Conservation (phyloP, 2,888 invertebrate genomes). For the Tenthredo distinguenda region DNA sequence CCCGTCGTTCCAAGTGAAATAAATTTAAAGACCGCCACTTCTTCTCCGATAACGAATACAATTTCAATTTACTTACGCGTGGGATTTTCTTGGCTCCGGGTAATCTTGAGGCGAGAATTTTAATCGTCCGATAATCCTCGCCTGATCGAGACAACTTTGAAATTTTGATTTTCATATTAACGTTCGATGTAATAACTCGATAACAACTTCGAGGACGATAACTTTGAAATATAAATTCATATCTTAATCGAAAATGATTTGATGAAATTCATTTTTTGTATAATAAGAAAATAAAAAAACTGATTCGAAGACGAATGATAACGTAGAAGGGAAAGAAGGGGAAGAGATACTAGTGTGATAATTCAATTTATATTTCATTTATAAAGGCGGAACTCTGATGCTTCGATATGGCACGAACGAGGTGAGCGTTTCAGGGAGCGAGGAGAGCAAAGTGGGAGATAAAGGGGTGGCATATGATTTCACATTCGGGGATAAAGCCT, state of each 20-base stretch:
- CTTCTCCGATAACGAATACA: slow-evolving; percentile 8
- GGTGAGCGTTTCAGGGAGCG: background rate
- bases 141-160: background rate
- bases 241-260: background rate
- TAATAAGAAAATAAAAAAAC: background rate
- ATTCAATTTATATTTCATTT: slow-evolving; percentile 47
- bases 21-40: background rate
- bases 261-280: background rate
- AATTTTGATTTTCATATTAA: background rate
- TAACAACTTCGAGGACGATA: background rate
- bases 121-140: background rate
- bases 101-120: background rate
- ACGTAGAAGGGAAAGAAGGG: background rate
- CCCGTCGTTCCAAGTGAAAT: background rate
- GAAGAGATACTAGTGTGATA: slow-evolving; percentile 11
- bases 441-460: slow-evolving; percentile 8
- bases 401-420: slow-evolving; percentile 1
- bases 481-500: slow-evolving; percentile 43
- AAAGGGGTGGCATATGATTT: slow-evolving; percentile 43
- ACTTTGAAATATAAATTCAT: background rate
- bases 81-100: background rate
- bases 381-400: slow-evolving; percentile 15
- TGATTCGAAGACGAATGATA: background rate
- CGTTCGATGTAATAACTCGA: background rate
- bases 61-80: background rate